A percentile compares a stretch with the other conserved stretches of the same genome.
These are phyloP conservation scores for Oxyscelio sp. DNA, from an alignment of 2,888 invertebrate species.

Conservation along the genomic window DNA sequence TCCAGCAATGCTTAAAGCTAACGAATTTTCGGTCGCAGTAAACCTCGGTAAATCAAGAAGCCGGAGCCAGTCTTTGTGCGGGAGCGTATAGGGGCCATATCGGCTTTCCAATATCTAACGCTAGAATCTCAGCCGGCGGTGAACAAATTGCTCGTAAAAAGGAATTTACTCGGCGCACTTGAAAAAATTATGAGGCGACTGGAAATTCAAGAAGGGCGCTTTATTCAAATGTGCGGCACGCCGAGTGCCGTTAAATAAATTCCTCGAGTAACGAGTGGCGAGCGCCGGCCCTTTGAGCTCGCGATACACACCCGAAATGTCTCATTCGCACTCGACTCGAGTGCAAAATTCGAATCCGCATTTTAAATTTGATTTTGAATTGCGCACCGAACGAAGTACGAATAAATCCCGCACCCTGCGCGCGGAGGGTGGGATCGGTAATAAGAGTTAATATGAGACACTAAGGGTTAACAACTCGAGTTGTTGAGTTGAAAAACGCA, in stretches of 20 bases:
- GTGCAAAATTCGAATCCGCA: neutral
- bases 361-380: neutral
- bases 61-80: conserved; percentile 44
- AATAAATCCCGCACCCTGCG: neutral
- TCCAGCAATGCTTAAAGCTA: conserved; percentile 20
- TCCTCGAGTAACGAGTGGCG: too few species aligned
- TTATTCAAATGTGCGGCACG: conserved; percentile 69
- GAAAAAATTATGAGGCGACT: conserved; percentile 72
- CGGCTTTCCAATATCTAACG: conserved; percentile 73
- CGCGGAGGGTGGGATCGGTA: conserved; percentile 8
- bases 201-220: conserved; percentile 67
- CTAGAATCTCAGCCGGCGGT: conserved; percentile 64
- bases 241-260: too few species aligned
- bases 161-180: conserved; percentile 68
- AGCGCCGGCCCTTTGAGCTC: too few species aligned
- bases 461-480: too few species aligned
- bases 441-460: conserved; percentile 72
- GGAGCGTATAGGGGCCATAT: conserved; percentile 61
- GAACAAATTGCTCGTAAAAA: conserved; percentile 74
- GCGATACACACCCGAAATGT: too few species aligned
- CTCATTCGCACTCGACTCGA: too few species aligned
- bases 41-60: conserved; percentile 67
- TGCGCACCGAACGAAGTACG: neutral
- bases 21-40: conserved; percentile 64
- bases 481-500: too few species aligned